A percentile compares a stretch with the other conserved stretches of the same genome.
phyloP scores from a whole-genome alignment of 1,140 invertebrate species.

The Psilanteris sp. region DNA sequence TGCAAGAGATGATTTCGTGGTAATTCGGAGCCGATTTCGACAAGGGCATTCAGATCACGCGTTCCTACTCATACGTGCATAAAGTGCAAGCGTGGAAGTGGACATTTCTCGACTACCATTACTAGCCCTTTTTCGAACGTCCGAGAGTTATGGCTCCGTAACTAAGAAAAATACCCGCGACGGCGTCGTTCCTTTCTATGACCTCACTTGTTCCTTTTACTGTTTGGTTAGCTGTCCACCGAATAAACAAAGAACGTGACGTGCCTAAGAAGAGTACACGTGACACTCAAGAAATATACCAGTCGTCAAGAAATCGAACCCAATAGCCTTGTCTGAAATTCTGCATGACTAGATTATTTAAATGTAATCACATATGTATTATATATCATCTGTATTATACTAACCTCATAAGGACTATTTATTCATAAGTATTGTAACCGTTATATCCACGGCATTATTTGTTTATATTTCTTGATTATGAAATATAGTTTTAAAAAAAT shows the following conservation, averaged over 20 bases:
- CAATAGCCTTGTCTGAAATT: too few relatives aligned
- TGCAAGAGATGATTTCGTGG: constrained; percentile 50
- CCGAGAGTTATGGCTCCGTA: constrained; percentile 8
- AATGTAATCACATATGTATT: too few relatives aligned
- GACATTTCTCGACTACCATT: constrained; percentile 62
- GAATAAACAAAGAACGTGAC: constrained; percentile 63
- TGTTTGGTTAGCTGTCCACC: constrained; percentile 58
- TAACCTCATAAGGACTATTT: too few relatives aligned
- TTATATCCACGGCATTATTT: too few relatives aligned
- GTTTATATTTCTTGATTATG: too few relatives aligned
- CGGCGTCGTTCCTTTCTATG: background rate
- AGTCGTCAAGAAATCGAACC: background rate
- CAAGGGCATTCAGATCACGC: constrained; percentile 67
- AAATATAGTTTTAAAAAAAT: too few relatives aligned
- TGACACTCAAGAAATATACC: constrained; percentile 26
- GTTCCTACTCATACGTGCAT: constrained; percentile 70
- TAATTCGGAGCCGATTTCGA: constrained; percentile 46
- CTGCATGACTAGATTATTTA: too few relatives aligned
- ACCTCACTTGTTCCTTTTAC: constrained; percentile 1
- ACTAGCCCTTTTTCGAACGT: constrained; percentile 40
- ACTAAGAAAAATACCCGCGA: constrained; percentile 61
- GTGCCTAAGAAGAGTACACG: constrained; percentile 47
- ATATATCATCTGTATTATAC: too few relatives aligned
- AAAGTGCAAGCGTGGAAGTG: constrained; percentile 68
- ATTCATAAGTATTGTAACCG: too few relatives aligned